A percentile compares a stretch with the other conserved stretches of the same genome.
These are phyloP conservation scores for Scophthalmus maximus DNA, from an alignment of 2,113 vertebrate genomes.

Conservation along the genomic window DNA sequence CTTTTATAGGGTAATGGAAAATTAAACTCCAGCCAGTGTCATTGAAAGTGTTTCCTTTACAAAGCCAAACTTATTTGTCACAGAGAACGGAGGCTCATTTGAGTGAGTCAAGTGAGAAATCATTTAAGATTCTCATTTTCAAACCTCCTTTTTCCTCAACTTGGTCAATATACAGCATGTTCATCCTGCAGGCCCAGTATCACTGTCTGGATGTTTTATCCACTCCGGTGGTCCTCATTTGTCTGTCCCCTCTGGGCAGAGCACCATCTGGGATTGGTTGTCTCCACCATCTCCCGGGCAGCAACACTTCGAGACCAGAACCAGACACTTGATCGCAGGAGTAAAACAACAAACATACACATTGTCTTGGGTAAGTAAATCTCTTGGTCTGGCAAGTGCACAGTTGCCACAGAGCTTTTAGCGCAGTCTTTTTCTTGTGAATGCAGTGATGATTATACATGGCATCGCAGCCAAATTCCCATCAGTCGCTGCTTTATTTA, in stretches of 20 bases:
- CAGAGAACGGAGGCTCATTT: neutral
- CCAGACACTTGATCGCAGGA: constrained; percentile 56
- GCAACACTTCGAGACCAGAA: constrained; percentile 60
- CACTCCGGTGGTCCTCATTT: constrained; percentile 71
- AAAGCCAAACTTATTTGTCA: constrained; percentile 26
- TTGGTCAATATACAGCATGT: constrained; percentile 27
- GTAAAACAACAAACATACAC: constrained; percentile 70
- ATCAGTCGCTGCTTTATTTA: constrained; percentile 74
- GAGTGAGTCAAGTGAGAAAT: constrained; percentile 19
- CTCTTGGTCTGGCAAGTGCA: constrained; percentile 62
- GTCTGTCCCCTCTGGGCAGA: constrained; percentile 70
- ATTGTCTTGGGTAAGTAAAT: constrained; percentile 66
- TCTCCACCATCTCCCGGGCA: constrained; percentile 64
- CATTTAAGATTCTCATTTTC: neutral
- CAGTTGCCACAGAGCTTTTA: constrained; percentile 48
- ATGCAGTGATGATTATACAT: constrained; percentile 58
- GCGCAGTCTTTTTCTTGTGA: constrained; percentile 9
- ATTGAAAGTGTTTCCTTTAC: constrained; percentile 39
- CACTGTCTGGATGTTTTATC: constrained; percentile 55
- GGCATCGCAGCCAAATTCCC: constrained; percentile 75
- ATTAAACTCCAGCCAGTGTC: constrained; percentile 48
- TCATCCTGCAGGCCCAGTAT: constrained; percentile 22
- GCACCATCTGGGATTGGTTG: constrained; percentile 74
- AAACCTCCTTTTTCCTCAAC: constrained; percentile 14
- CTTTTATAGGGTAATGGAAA: constrained; percentile 67